Evolutionary conservation across 2,797 vertebrate species (phyloP).

Genomic region (Anguilla megastoma): DNA sequence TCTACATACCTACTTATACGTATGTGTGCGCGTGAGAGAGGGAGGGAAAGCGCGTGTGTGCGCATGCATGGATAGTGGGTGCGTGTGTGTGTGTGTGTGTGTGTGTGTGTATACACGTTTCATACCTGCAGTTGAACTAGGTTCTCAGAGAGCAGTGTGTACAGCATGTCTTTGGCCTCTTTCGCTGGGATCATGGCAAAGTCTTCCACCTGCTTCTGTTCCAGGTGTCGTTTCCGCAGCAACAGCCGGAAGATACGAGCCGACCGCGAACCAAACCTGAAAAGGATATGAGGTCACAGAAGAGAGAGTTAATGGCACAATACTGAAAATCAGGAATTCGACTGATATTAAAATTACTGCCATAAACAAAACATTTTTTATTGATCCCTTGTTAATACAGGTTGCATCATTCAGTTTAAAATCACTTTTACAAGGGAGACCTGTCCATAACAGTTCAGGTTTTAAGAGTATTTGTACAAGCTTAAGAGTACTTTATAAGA

Average conservation of each 20-base stretch:
- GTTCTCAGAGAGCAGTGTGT: constrained; percentile 88
- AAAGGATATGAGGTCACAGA: background rate
- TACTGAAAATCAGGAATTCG: background rate
- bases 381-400: background rate
- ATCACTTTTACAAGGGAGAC: background rate
- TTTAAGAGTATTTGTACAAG: background rate
- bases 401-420: background rate
- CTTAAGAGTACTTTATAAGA: background rate
- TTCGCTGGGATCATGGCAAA: constrained; percentile 98
- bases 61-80: background rate
- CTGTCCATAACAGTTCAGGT: background rate
- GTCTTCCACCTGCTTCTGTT: constrained; percentile 98
- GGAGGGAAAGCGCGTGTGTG: background rate
- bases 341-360: background rate
- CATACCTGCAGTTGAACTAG: constrained; percentile 87
- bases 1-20: constrained; percentile 69
- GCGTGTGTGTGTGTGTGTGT: constrained; percentile 18
- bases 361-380: background rate
- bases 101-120: background rate
- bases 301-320: background rate
- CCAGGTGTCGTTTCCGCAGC: constrained; percentile 86
- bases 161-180: constrained; percentile 96
- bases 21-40: background rate
- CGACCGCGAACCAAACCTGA: constrained; percentile 88
- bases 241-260: constrained; percentile 87